A percentile compares a stretch with the other conserved stretches of the same genome.
phyloP scores from a whole-genome alignment of 2,113 vertebrate genomes.

The Euleptes europaea region DNA sequence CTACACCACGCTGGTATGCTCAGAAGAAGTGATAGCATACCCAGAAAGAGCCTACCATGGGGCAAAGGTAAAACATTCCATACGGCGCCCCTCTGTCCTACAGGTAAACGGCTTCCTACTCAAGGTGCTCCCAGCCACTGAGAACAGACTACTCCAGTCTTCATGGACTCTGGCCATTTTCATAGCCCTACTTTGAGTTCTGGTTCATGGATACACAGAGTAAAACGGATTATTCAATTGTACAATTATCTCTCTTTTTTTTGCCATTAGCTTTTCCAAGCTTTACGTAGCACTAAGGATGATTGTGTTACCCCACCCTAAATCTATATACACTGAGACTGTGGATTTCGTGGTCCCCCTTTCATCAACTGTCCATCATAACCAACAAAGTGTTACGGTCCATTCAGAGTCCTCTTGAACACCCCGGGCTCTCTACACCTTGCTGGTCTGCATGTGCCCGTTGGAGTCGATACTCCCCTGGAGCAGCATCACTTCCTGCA shows the following conservation, averaged over 20 bases:
- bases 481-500: conserved; percentile 78
- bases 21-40: no score
- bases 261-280: background rate
- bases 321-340: background rate
- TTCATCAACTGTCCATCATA: no score
- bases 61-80: no score
- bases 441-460: conserved; percentile 84
- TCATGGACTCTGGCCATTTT: background rate
- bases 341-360: background rate
- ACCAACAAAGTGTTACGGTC: background rate
- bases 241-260: background rate
- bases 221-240: background rate
- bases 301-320: background rate
- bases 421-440: conserved; percentile 65
- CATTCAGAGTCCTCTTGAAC: background rate
- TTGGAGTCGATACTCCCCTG: conserved; percentile 71
- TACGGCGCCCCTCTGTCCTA: no score
- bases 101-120: no score
- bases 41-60: no score
- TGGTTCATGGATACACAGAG: background rate
- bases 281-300: background rate
- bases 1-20: no score
- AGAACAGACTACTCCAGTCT: background rate
- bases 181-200: background rate
- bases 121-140: no score